A percentile compares a stretch with the other conserved stretches of the same genome.
Evolutionary conservation across 2,113 vertebrate genomes (phyloP).

Genomic region (Platysternon megacephalum): DNA sequence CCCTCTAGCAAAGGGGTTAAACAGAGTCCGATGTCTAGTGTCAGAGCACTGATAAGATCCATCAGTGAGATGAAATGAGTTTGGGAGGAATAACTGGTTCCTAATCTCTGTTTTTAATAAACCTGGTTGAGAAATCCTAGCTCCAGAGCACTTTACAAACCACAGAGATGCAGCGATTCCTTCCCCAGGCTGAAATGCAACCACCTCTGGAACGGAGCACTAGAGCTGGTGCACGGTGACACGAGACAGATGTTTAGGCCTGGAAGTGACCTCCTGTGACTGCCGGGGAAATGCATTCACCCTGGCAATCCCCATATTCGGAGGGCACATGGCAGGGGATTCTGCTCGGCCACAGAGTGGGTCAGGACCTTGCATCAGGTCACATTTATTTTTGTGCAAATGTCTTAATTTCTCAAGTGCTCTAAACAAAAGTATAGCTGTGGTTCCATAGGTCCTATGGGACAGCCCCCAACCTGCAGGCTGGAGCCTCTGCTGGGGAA

Average conservation of each 20-base stretch:
- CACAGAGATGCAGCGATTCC: not conserved
- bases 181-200: not conserved
- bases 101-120: not conserved
- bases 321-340: not conserved
- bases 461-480: not conserved
- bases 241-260: not conserved
- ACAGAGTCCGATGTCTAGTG: not conserved
- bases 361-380: not conserved
- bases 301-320: not conserved
- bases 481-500: not conserved
- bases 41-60: not conserved
- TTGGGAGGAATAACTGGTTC: not conserved
- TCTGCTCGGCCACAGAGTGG: not conserved
- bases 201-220: not conserved
- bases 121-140: not conserved
- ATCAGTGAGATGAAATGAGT: not conserved
- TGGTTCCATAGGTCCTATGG: not conserved
- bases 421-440: not conserved
- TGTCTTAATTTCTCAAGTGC: not conserved
- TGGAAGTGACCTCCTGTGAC: not conserved
- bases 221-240: not conserved
- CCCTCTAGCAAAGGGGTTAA: not conserved
- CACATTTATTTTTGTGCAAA: not conserved
- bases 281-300: not conserved
- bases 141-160: not conserved